Percentiles rank a stretch among this genome's conserved stretches.
phyloP scores from a whole-genome alignment of 2,113 vertebrate species.

The Trochalopteron elliotii region DNA sequence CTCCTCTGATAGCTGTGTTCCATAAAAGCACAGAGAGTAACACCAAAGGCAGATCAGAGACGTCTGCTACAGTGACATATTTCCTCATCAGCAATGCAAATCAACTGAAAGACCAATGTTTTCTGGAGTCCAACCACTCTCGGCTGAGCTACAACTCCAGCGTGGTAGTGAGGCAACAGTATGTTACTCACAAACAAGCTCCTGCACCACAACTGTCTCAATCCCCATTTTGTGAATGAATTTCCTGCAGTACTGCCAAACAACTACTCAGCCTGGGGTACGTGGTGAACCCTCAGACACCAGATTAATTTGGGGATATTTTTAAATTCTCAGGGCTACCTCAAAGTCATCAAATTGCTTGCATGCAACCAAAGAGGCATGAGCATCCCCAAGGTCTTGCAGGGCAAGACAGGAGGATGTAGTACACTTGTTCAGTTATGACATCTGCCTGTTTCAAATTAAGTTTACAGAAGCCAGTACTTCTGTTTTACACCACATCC shows the following conservation, averaged over 20 bases:
- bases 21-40: slow-evolving; percentile 34
- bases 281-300: neutral
- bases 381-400: neutral
- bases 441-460: neutral
- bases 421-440: neutral
- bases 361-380: neutral
- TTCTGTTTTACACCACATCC: neutral
- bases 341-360: neutral
- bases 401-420: neutral
- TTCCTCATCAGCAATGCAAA: slow-evolving; percentile 46
- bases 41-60: slow-evolving; percentile 35
- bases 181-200: neutral
- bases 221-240: neutral
- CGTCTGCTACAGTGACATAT: neutral
- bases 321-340: neutral
- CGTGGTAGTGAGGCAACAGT: neutral
- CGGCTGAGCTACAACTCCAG: neutral
- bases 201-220: neutral
- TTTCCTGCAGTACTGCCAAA: neutral
- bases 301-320: neutral
- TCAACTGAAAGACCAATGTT: slow-evolving; percentile 1
- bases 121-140: neutral
- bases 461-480: neutral
- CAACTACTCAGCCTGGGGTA: neutral
- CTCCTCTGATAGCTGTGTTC: slow-evolving; percentile 11